Percentiles rank a stretch among this genome's conserved stretches.
These are phyloP conservation scores for Proteles cristata DNA, from an alignment of 2,113 vertebrate species.

Conservation along the genomic window DNA sequence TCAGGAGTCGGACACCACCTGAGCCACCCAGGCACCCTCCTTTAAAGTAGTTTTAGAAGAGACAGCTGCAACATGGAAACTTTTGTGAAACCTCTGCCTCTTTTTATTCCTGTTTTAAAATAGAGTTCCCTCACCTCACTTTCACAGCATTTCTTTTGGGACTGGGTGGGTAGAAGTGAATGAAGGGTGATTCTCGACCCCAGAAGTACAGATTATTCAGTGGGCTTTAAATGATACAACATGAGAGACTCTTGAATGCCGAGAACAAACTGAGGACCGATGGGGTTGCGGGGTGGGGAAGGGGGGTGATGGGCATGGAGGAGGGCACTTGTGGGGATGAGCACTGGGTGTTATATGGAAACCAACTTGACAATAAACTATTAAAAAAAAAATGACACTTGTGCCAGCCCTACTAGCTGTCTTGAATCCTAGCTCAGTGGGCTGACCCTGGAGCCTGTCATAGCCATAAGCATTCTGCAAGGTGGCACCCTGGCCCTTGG, in stretches of 20 bases:
- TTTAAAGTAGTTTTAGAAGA: slow-evolving; percentile 17
- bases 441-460: background rate
- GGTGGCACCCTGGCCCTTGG: background rate
- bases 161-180: slow-evolving; percentile 12
- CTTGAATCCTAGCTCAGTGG: background rate
- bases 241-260: too few species aligned
- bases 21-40: too few species aligned
- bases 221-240: background rate
- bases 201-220: background rate
- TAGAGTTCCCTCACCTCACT: slow-evolving; percentile 8
- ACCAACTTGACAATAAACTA: too few species aligned
- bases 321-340: too few species aligned
- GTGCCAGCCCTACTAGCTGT: background rate
- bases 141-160: background rate
- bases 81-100: background rate
- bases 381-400: background rate
- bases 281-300: too few species aligned
- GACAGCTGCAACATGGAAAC: slow-evolving; percentile 19
- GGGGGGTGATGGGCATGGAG: too few species aligned
- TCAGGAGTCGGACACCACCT: too few species aligned
- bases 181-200: background rate
- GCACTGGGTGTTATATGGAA: too few species aligned
- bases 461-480: background rate
- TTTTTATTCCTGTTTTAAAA: slow-evolving; percentile 21
- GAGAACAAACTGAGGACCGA: too few species aligned